Conservation (phyloP, 2,797 vertebrate genomes). For the Spinus olivaceus region DNA sequence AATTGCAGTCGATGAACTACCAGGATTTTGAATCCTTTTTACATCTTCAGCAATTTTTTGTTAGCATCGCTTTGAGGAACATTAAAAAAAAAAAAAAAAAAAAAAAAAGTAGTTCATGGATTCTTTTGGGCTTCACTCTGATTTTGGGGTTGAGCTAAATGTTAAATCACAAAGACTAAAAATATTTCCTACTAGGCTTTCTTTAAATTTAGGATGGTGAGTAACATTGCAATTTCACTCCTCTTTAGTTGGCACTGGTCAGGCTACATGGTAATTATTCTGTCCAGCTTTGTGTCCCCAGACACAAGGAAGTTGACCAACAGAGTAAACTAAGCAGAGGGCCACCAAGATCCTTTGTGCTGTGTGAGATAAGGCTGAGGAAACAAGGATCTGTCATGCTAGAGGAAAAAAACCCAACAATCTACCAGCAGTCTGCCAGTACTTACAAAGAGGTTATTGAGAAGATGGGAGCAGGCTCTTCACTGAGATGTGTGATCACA, state of each 20-base stretch:
- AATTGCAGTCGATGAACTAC: neutral
- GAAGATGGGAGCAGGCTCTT: neutral
- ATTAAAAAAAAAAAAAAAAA: neutral
- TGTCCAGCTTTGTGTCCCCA: neutral
- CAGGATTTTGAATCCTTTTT: neutral
- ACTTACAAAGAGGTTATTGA: neutral
- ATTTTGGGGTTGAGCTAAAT: neutral
- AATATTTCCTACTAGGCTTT: neutral
- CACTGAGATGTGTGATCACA: neutral
- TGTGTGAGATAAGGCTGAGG: neutral
- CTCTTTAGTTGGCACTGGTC: neutral
- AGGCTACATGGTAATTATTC: neutral
- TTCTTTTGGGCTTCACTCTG: neutral
- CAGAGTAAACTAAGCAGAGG: neutral
- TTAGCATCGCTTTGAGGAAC: neutral
- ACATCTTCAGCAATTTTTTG: constrained; percentile 2
- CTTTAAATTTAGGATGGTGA: neutral
- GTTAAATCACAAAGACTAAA: neutral
- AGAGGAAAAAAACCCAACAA: neutral
- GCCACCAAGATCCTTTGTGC: neutral
- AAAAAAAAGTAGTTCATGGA: neutral
- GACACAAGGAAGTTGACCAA: neutral
- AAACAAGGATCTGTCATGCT: neutral
- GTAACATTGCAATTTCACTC: neutral
- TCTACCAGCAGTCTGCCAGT: neutral